Base-by-base conservation (phyloP, 2,113 vertebrate genomes). In the Planiliza haematocheilus region DNA sequence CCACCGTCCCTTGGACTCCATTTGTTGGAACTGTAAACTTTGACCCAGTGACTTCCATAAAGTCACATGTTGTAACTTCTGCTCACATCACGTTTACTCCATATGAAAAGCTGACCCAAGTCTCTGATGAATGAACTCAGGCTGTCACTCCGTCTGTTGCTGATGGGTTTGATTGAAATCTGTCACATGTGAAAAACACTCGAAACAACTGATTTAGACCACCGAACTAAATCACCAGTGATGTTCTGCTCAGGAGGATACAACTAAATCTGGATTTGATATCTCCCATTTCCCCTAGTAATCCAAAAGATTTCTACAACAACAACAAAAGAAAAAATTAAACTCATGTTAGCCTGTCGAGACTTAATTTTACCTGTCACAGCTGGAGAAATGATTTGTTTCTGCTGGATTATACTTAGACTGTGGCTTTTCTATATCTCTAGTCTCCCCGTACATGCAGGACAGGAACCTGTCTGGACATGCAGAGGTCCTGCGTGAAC, bases 21-120 rank as follows among this genome's bases (percentile, higher is more conserved):
- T 79, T 81, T 20, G 64, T 62, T 88, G 84, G 60, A n/a, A 53
- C 55, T 41, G 57, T 84, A 86, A 76, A 63, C 72, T 86, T 74
- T 83, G 86, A 86, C 78, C 78, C 73, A 69, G 46, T 70, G 77
- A 81, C 48, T 70, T 74, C 48, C 78, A 57, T 7, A 8, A 13
- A 62, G 16, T 51, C 68, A 53, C 39, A 20, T 69, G 43, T 51
- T 46, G 68, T 14, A 46, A 12, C 60, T 45, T 38, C 43, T 73
- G 16, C 42, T 82, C 81, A 85, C 72, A 63, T 64, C 45, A 37
- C 79, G 73, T 79, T 83, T 59, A 81, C 57, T 38, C n/a, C 64
- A 51, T 37, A 66, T 0, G 6, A 53, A 56, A 67, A 7, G 49
- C 52, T 66, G 68, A 77, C 46, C n/a, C n/a, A n/a, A 51, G 60